Conservation (phyloP, 2,888 invertebrate genomes). For the Uropetala carovei region DNA sequence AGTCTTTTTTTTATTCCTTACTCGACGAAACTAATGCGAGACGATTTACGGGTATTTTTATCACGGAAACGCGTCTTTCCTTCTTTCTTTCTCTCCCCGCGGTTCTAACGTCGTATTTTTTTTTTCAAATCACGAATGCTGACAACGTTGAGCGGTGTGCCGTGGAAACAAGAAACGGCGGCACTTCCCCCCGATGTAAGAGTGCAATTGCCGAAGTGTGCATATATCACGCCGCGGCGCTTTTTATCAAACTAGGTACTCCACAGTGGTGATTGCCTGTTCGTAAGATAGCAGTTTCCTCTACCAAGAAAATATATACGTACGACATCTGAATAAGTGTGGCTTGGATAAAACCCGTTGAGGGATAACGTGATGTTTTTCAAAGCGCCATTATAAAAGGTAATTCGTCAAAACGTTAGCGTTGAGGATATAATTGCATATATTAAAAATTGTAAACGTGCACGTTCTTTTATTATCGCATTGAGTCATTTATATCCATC, state of each 20-base stretch:
- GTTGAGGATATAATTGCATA: too few relatives aligned
- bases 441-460: too few relatives aligned
- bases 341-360: too few relatives aligned
- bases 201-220: background rate
- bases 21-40: conserved; percentile 34
- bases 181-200: background rate
- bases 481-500: too few relatives aligned
- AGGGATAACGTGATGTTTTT: too few relatives aligned
- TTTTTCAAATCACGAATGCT: background rate
- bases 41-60: conserved; percentile 32
- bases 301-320: too few relatives aligned
- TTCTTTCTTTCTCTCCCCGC: background rate
- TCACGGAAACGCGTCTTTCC: conserved; percentile 4
- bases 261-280: background rate
- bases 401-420: too few relatives aligned
- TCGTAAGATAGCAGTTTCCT: background rate
- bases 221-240: background rate
- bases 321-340: too few relatives aligned
- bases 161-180: background rate
- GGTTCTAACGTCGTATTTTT: background rate
- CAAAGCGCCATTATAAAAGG: too few relatives aligned
- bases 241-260: background rate
- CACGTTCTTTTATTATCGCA: too few relatives aligned
- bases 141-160: background rate
- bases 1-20: background rate